These are phyloP conservation scores for Paedocypris sp. DNA, from an alignment of 2,113 vertebrate genomes.

Conservation along the genomic window DNA sequence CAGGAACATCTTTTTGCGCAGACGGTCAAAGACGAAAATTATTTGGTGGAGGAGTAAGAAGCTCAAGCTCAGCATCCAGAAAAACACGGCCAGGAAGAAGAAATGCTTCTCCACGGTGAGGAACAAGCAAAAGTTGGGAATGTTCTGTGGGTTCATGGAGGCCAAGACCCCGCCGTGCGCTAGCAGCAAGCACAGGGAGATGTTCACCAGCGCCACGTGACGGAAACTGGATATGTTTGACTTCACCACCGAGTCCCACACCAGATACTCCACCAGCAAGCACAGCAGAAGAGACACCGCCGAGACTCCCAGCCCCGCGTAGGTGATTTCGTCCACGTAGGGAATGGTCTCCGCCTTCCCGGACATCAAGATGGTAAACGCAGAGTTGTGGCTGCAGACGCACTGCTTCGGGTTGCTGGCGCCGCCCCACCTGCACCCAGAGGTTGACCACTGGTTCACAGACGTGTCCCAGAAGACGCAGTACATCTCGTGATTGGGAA, in stretches of 20 bases:
- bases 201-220: constrained; percentile 76
- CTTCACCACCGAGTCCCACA: constrained; percentile 79
- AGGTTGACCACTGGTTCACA: fast-evolving
- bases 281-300: constrained; percentile 64
- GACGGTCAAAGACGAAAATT: constrained; percentile 69
- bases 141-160: background rate
- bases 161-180: constrained; percentile 70
- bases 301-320: constrained; percentile 63
- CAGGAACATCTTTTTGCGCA: constrained; percentile 70
- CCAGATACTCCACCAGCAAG: constrained; percentile 64
- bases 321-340: constrained; percentile 52
- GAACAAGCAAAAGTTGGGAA: constrained; percentile 46
- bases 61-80: constrained; percentile 87
- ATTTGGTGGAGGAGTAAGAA: constrained; percentile 78
- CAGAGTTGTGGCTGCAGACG: constrained; percentile 67
- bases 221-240: constrained; percentile 72
- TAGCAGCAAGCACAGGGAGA: constrained; percentile 65
- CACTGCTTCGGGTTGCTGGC: constrained; percentile 17
- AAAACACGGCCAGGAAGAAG: constrained; percentile 79
- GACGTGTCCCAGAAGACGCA: constrained; percentile 71
- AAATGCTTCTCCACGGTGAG: constrained; percentile 74
- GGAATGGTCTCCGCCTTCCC: background rate
- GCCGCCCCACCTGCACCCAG: constrained; percentile 18
- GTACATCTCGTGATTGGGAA: fast-evolving
- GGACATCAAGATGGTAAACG: constrained; percentile 80